Evolutionary conservation across 2,113 vertebrate genomes (phyloP).

Genomic region (Peromyscus californicus): DNA sequence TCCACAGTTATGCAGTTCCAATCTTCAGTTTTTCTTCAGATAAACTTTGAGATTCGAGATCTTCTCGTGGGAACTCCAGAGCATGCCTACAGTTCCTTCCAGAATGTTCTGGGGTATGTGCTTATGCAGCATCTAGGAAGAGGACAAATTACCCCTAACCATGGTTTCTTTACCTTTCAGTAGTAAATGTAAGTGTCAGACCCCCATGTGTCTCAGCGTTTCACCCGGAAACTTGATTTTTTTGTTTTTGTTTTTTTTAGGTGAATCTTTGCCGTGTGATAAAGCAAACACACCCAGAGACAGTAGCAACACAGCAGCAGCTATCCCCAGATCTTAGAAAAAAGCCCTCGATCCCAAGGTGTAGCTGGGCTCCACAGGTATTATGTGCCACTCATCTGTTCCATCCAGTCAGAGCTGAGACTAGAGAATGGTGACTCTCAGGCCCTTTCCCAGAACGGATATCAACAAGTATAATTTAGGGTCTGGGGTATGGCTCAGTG

Average conservation of each 20-base stretch:
- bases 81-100: neutral
- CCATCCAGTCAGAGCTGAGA: neutral
- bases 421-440: neutral
- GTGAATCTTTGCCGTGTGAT: neutral
- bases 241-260: neutral
- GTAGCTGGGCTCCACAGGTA: rapidly evolving
- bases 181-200: neutral
- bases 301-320: neutral
- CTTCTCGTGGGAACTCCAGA: neutral
- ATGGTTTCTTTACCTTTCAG: conserved; percentile 32
- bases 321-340: neutral
- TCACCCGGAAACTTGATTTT: neutral
- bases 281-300: neutral
- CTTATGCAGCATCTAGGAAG: neutral
- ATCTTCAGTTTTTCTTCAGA: neutral
- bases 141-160: neutral
- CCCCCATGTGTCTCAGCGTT: neutral
- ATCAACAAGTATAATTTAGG: neutral
- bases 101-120: neutral
- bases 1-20: neutral
- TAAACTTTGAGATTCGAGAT: neutral
- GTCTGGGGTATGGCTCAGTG: neutral
- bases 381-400: no score
- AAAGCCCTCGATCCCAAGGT: neutral
- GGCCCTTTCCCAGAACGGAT: neutral